phyloP scores from a whole-genome alignment of 92 coral and sea anemone genomes.

The Micromussa lordhowensis region DNA sequence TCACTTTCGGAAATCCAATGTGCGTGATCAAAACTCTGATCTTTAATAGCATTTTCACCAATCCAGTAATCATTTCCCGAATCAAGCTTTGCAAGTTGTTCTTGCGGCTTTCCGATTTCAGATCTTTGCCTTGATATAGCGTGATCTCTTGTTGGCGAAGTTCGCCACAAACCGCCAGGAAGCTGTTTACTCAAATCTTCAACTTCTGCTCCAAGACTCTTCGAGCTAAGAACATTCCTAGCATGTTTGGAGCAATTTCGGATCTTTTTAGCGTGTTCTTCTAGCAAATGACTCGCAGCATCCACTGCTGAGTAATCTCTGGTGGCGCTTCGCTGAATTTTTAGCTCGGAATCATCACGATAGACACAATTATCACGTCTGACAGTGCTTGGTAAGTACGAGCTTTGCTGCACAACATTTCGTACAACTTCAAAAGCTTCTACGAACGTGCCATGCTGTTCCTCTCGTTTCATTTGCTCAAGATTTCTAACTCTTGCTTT shows the following conservation, averaged over 20 bases:
- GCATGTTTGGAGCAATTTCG: constrained; percentile 84
- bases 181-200: constrained; percentile 24
- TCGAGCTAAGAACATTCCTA: constrained; percentile 81
- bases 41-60: constrained; percentile 78
- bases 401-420: constrained; percentile 96
- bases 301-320: constrained; percentile 90
- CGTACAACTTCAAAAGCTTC: constrained; percentile 90
- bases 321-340: constrained; percentile 82
- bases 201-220: constrained; percentile 59
- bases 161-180: constrained; percentile 94
- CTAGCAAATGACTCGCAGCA: constrained; percentile 83
- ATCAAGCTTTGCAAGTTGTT: neutral
- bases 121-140: constrained; percentile 24
- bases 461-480: constrained; percentile 84
- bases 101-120: neutral
- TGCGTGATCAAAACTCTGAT: constrained; percentile 20
- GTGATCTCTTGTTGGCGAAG: constrained; percentile 63
- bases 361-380: constrained; percentile 91
- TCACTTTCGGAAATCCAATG: neutral
- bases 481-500: constrained; percentile 80
- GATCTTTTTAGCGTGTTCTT: constrained; percentile 83
- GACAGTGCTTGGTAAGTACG: constrained; percentile 80
- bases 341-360: constrained; percentile 87
- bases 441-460: constrained; percentile 83
- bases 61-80: constrained; percentile 74